Evolutionary conservation across 2,888 invertebrate species (phyloP), one percentile per base, ranked within the genome.

Genomic region (Cotesia congregata): DNA sequence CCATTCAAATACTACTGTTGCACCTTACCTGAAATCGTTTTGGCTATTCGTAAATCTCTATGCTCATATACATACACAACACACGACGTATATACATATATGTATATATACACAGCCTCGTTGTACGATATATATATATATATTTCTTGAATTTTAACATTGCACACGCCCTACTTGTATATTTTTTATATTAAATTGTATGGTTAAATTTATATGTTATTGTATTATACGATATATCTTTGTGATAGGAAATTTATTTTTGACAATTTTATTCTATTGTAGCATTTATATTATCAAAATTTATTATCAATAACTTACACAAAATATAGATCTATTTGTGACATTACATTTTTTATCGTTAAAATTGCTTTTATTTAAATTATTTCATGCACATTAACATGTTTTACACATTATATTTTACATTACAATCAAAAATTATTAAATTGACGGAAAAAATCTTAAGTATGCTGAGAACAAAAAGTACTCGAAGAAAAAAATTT

Each of bases 21-120:
- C 82, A 83, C 83, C 81, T 83, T 82, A 80, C 81, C 77, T 64
- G 73, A 60, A 9, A 65, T 70, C 70, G 73, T 71, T 69, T 60
- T 62, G 59, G 71, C 65, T 68, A 74, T 68, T 67, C 61, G 30
- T 40, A n/a, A 40, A 9, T 60, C 41, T 15, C 40, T 7, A 68
- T n/a, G 12, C 38, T 30, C 30, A 67, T 60, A 67, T 70, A 50
- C 50, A 50, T 50, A 50, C 2, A 50, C 50, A 50, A 38, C 5
- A 67, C 9, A 67, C 30, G n/a, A 67, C 7, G n/a, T 7, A 40
- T 20, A 65, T 20, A 40, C 38, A 40, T 6, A 38, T 12, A 40
- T 6, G 41, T 68, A 40, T 17, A 40, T 17, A 41, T 67, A 15
- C 39, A 30, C 3, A 30, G 30, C 30, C 30, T 30, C 30, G 30